Conservation (phyloP, 1,140 invertebrate genomes). For the Maniola jurtina region DNA sequence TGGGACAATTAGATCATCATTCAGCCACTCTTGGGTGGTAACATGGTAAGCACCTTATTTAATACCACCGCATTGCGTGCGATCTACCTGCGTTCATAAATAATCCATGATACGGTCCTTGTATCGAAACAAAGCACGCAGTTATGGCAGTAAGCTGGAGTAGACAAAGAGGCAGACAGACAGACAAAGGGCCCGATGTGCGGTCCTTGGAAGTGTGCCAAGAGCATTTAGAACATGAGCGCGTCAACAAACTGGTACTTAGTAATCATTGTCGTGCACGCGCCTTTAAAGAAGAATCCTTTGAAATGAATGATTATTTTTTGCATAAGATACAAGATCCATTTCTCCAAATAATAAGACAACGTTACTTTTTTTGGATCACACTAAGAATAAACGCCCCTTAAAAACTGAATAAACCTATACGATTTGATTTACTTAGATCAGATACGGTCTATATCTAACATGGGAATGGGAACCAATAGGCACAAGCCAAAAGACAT, state of each 20-base stretch:
- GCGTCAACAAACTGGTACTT: slow-evolving; percentile 37
- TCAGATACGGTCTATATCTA: no score
- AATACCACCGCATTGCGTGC: neutral
- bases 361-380: no score
- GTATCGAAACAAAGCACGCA: slow-evolving; percentile 38
- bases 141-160: slow-evolving; percentile 32
- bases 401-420: no score
- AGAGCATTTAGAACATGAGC: slow-evolving; percentile 37
- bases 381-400: no score
- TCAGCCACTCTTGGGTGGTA: neutral
- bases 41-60: neutral
- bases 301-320: neutral
- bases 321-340: no score
- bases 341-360: no score
- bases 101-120: slow-evolving; percentile 41
- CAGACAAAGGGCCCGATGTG: slow-evolving; percentile 44
- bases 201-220: slow-evolving; percentile 49
- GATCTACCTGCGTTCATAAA: slow-evolving; percentile 38
- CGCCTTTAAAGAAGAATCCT: slow-evolving; percentile 21
- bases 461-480: neutral
- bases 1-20: neutral
- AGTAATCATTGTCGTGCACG: slow-evolving; percentile 23
- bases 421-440: no score
- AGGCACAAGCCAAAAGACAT: neutral
- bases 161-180: slow-evolving; percentile 55